A percentile compares a stretch with the other conserved stretches of the same genome.
These are phyloP conservation scores for Stylophora pistillata DNA, from an alignment of 64 coral and sea anemone genomes.

Conservation along the genomic window DNA sequence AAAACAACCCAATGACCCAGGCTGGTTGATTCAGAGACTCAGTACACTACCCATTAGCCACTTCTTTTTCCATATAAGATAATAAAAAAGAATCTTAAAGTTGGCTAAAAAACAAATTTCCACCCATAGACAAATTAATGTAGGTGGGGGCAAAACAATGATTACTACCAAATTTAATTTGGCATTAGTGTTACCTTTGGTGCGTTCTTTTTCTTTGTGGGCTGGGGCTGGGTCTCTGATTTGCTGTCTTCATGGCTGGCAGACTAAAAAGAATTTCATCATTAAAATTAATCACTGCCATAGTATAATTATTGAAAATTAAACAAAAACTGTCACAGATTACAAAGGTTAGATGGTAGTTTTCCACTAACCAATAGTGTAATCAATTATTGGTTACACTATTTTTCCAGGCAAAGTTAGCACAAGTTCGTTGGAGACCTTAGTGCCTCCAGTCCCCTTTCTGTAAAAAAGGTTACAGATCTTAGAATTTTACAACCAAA, in stretches of 20 bases:
- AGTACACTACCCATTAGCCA: not conserved
- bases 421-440: constrained; percentile 7
- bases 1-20: not conserved
- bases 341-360: constrained; percentile 35
- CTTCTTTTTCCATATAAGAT: not conserved
- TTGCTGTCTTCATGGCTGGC: not conserved
- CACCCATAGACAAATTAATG: constrained; percentile 8
- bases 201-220: no score
- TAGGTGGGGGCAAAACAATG: no score
- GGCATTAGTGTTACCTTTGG: constrained; percentile 1
- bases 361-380: constrained; percentile 25
- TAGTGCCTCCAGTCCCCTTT: constrained; percentile 17
- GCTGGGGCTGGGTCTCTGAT: not conserved
- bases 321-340: constrained; percentile 14
- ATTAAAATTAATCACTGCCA: not conserved
- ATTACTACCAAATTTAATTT: not conserved
- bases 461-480: constrained; percentile 17
- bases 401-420: not conserved
- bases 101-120: constrained; percentile 3
- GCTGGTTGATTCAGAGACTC: not conserved
- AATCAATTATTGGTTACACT: constrained; percentile 25
- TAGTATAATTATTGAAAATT: constrained; percentile 14
- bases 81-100: not conserved
- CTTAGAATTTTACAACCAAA: constrained; percentile 14
- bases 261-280: constrained; percentile 32